These are phyloP conservation scores for Itoplectis maculator DNA, from an alignment of 2,888 invertebrate species.

Conservation along the genomic window DNA sequence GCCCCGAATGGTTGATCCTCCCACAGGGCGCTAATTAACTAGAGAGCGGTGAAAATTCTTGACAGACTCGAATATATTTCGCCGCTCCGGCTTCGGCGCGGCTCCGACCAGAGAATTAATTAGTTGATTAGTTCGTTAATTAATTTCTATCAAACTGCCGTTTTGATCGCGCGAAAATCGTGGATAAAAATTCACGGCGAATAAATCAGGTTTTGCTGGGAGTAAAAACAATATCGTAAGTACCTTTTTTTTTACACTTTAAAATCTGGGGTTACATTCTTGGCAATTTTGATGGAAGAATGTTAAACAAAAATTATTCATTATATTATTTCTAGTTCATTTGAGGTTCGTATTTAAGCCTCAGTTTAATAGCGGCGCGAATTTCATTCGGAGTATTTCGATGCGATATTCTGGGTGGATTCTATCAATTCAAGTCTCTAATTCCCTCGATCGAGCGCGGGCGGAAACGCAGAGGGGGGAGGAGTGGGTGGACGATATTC, in stretches of 20 bases:
- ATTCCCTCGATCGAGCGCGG: slow-evolving; percentile 35
- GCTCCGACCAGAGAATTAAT: slow-evolving; percentile 48
- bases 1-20: slow-evolving; percentile 8
- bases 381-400: slow-evolving; percentile 25
- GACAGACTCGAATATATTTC: slow-evolving; percentile 18
- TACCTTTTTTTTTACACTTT: no score
- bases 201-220: neutral
- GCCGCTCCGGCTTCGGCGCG: neutral
- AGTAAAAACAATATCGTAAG: no score
- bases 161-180: neutral
- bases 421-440: slow-evolving; percentile 50
- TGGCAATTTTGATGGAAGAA: no score
- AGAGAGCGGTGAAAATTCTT: slow-evolving; percentile 29
- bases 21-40: slow-evolving; percentile 27
- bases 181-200: neutral
- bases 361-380: neutral
- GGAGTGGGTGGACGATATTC: no score
- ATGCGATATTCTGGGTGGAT: slow-evolving; percentile 36
- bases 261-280: no score
- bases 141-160: neutral
- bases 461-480: slow-evolving; percentile 21
- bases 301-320: neutral
- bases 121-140: slow-evolving; percentile 67
- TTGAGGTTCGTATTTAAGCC: neutral
- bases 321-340: neutral